Evolutionary conservation across 2,113 vertebrate genomes (phyloP), one percentile per base, ranked within the genome.

Genomic region (Cacatua alba): DNA sequence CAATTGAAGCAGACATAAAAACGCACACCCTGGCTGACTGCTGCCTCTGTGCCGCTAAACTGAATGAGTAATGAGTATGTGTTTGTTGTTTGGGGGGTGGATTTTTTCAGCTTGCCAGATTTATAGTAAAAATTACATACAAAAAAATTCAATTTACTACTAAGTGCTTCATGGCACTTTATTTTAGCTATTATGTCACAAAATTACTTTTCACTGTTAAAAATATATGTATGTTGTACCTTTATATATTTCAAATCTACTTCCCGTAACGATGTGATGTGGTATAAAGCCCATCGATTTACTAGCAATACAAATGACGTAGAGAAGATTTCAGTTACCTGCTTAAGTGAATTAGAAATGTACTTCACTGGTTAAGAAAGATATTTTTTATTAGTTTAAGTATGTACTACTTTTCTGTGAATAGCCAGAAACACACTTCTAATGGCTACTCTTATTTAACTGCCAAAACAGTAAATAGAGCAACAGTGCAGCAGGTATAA

Each of bases 1-100:
- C 98, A 97, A 98, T 97, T 93, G 95, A 97, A 97, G 97, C 81
- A 92, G 97, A 98, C 97, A 98, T 86, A 97, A 98, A 96, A 97
- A 98, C 65, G 94, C 97, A 94, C 94, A 95, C 94, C 97, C 97
- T 88, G 82, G 90, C 89, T 44, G 91, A 98, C 97, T 96, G 97
- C 95, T 70, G 94, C 97, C 97, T 97, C 96, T 35, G 83, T 33
- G 80, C 97, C 78, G 78, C 95, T 94, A 96, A 97, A 90, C 95
- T 72, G 96, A 95, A 95, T 95, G 96, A 97, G 94, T 97, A 97
- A 98, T 93, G 96, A 97, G 82, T n/a, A 69, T 33, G 72, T 10
- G 3, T 39, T 75, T 68, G 80, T 64, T 91, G 86, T 48, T 82
- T 65, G 31, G 41, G 31, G 48, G 33, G 33, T 59, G 15, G 24